Conservation (phyloP, 1,140 invertebrate species). For the Drosophila navojoa region DNA sequence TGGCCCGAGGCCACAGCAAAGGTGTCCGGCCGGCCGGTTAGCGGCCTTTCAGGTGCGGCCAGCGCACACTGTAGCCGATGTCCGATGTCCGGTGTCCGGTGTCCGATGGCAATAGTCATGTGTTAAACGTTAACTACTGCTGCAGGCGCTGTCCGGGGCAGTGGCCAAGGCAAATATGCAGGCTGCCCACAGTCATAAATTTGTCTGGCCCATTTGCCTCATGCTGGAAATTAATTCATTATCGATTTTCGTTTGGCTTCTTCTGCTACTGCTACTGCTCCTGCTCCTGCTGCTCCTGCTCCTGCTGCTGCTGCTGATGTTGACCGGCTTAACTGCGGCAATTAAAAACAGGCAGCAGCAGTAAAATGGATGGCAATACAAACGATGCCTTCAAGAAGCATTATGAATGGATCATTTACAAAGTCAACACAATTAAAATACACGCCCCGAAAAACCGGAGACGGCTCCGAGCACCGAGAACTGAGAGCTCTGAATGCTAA, state of each 20-base stretch:
- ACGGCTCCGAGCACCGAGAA: slow-evolving; percentile 16
- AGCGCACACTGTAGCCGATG: background rate
- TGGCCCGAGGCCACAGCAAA: slow-evolving; percentile 7
- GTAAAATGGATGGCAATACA: slow-evolving; percentile 12
- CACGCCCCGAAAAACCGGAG: slow-evolving; percentile 39
- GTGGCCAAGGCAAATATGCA: slow-evolving; percentile 18
- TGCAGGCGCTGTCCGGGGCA: slow-evolving; percentile 1
- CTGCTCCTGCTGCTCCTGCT: background rate
- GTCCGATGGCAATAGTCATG: slow-evolving; percentile 38
- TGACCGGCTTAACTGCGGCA: slow-evolving; percentile 52
- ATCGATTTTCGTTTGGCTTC: slow-evolving; percentile 57
- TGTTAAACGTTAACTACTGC: slow-evolving; percentile 54
- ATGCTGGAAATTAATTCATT: slow-evolving; percentile 70
- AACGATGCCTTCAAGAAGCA: slow-evolving; percentile 62
- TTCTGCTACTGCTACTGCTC: slow-evolving; percentile 2
- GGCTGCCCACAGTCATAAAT: slow-evolving; percentile 63
- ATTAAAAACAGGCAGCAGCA: slow-evolving; percentile 54
- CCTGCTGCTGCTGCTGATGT: slow-evolving; percentile 1
- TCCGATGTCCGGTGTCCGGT: background rate
- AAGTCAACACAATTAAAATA: slow-evolving; percentile 79
- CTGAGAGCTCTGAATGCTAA: slow-evolving; percentile 4
- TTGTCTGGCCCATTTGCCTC: slow-evolving; percentile 68
- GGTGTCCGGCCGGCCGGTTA: background rate
- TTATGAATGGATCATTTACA: slow-evolving; percentile 78
- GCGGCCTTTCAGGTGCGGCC: slow-evolving; percentile 1